These are phyloP conservation scores for Datnioides undecimradiatus DNA, from an alignment of 2,113 vertebrate species.

Conservation along the genomic window DNA sequence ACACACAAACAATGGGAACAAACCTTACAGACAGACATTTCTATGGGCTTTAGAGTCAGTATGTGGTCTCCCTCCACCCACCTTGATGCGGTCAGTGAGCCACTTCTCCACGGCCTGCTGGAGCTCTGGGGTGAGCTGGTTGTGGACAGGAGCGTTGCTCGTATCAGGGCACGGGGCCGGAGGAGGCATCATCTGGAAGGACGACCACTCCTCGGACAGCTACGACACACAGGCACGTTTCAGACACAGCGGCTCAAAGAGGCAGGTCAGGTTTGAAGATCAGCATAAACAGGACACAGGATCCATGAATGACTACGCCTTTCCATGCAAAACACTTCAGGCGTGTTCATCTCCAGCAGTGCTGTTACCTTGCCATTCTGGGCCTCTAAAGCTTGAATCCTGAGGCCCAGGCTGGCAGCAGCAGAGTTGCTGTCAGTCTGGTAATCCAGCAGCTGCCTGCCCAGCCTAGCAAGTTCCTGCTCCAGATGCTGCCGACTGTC, in stretches of 20 bases:
- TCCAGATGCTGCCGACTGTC: constrained; percentile 47
- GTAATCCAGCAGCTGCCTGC: constrained; percentile 45
- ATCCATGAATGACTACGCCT: background rate
- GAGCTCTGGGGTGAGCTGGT: constrained; percentile 75
- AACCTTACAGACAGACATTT: too few relatives aligned
- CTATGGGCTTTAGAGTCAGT: too few relatives aligned
- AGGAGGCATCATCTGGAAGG: constrained; percentile 47
- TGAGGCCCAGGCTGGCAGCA: constrained; percentile 38
- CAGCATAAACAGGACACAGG: background rate
- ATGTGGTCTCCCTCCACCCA: background rate
- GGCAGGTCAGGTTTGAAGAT: background rate
- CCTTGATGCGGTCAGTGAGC: constrained; percentile 66
- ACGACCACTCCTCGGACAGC: constrained; percentile 66
- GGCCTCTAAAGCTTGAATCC: constrained; percentile 65
- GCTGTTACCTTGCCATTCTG: constrained; percentile 67
- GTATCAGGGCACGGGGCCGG: constrained; percentile 43
- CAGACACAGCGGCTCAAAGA: accelerated
- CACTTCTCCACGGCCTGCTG: constrained; percentile 76
- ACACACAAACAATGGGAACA: too few relatives aligned
- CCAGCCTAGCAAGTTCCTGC: constrained; percentile 42
- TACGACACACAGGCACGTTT: constrained; percentile 24
- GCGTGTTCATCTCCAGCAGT: background rate
- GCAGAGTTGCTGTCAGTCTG: constrained; percentile 33
- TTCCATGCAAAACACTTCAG: background rate
- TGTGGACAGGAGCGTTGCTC: background rate